phyloP scores from a whole-genome alignment of 2,113 vertebrate genomes.

The Chaetodon auriga region DNA sequence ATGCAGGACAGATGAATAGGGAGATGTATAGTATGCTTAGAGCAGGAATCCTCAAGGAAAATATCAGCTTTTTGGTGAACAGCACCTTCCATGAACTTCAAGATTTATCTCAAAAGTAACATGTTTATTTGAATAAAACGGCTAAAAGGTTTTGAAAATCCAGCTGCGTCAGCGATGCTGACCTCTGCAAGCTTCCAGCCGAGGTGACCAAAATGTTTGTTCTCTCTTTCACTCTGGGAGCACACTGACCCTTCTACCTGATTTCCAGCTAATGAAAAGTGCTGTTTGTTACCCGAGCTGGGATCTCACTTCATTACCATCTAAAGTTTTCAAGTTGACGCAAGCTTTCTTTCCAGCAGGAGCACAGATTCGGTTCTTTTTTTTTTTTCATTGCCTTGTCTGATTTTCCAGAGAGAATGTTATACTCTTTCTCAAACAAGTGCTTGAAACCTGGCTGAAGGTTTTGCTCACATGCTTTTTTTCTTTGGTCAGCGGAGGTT shows the following conservation, averaged over 20 bases:
- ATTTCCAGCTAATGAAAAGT: constrained; percentile 33
- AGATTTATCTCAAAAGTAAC: not conserved
- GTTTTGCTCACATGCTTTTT: constrained; percentile 13
- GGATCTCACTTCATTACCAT: constrained; percentile 30
- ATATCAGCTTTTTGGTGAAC: not conserved
- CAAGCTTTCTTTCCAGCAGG: constrained; percentile 32
- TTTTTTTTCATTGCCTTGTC: constrained; percentile 11
- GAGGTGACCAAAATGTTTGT: constrained; percentile 18
- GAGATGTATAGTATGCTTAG: constrained; percentile 22
- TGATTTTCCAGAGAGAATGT: constrained; percentile 30
- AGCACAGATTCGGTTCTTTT: not conserved
- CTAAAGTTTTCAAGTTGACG: not conserved
- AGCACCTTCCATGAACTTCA: not conserved
- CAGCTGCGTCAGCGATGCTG: not conserved
- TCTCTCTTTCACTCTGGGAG: not conserved
- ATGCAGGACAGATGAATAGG: constrained; percentile 44
- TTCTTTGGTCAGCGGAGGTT: not conserved
- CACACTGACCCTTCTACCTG: not conserved
- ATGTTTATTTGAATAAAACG: not conserved
- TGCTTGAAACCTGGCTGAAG: not conserved
- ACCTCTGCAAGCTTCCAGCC: constrained; percentile 5
- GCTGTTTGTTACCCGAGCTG: not conserved
- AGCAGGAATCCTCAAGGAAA: constrained; percentile 7
- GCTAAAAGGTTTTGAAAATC: not conserved
- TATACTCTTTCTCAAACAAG: constrained; percentile 2